These are phyloP conservation scores for Cacatua alba DNA, from an alignment of 2,113 vertebrate species.

Conservation along the genomic window DNA sequence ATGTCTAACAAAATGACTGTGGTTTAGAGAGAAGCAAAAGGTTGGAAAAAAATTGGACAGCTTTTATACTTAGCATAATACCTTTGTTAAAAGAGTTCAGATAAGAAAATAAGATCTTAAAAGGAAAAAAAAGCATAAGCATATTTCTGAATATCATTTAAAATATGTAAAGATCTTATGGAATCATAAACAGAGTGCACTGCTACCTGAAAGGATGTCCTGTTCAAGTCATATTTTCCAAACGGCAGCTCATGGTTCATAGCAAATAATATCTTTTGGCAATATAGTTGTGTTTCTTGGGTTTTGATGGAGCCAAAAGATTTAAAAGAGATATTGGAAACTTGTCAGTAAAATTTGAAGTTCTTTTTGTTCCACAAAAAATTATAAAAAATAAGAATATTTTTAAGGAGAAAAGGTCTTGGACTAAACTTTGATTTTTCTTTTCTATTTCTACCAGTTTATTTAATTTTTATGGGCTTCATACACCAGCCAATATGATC, in stretches of 20 bases:
- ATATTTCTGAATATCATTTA: conserved; percentile 73
- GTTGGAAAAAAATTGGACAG: conserved; percentile 81
- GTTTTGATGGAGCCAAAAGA: neutral
- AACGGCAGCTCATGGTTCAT: neutral
- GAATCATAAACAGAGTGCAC: neutral
- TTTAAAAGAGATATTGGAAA: neutral
- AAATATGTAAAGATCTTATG: conserved; percentile 70
- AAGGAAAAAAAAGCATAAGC: conserved; percentile 48
- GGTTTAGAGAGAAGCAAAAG: conserved; percentile 88
- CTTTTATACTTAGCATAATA: conserved; percentile 79
- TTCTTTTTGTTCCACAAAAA: neutral
- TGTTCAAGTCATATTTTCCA: neutral
- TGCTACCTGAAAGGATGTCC: neutral
- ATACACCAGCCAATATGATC: neutral
- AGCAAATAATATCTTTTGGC: neutral
- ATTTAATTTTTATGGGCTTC: neutral
- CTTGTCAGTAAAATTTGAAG: neutral
- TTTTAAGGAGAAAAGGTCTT: neutral
- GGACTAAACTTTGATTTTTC: neutral
- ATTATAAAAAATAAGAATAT: neutral
- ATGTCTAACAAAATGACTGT: conserved; percentile 99
- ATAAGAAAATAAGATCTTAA: conserved; percentile 63
- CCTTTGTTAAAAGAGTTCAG: conserved; percentile 83
- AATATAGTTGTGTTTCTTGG: neutral
- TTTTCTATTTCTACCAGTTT: neutral